phyloP scores from a whole-genome alignment of 2,888 invertebrate genomes.

The Allacma fusca region DNA sequence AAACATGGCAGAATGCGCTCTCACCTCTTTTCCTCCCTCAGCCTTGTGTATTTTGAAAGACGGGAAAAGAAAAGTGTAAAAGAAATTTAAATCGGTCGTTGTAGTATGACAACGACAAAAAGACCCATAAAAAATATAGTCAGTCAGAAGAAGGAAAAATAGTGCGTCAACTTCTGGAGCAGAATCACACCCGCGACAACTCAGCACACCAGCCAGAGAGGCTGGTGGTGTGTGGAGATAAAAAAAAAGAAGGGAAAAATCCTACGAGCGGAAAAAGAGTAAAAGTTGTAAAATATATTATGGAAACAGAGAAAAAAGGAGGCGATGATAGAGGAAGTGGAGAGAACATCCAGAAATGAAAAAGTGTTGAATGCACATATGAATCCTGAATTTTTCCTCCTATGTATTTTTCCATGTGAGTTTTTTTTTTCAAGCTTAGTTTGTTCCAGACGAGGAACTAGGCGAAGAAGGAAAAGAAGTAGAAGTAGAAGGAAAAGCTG shows the following conservation, averaged over 20 bases:
- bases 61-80: conserved; percentile 18
- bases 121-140: neutral
- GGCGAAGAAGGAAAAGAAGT: neutral
- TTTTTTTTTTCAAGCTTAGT: conserved; percentile 20
- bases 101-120: neutral
- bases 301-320: conserved; percentile 21
- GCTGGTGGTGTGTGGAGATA: neutral
- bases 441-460: conserved; percentile 19
- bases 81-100: neutral
- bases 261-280: conserved; percentile 37
- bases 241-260: conserved; percentile 11
- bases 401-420: conserved; percentile 21
- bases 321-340: conserved; percentile 19
- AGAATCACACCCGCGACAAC: neutral
- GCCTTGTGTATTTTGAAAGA: neutral
- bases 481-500: conserved; percentile 27
- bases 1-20: no score
- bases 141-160: neutral
- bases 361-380: conserved; percentile 11
- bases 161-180: neutral
- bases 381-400: conserved; percentile 9
- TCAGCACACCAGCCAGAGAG: neutral
- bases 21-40: neutral
- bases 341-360: conserved; percentile 20
- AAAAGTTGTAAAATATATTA: conserved; percentile 34